A percentile compares a stretch with the other conserved stretches of the same genome.
Conservation (phyloP, 1,140 invertebrate species). For the Rhizoglyphus robini region DNA sequence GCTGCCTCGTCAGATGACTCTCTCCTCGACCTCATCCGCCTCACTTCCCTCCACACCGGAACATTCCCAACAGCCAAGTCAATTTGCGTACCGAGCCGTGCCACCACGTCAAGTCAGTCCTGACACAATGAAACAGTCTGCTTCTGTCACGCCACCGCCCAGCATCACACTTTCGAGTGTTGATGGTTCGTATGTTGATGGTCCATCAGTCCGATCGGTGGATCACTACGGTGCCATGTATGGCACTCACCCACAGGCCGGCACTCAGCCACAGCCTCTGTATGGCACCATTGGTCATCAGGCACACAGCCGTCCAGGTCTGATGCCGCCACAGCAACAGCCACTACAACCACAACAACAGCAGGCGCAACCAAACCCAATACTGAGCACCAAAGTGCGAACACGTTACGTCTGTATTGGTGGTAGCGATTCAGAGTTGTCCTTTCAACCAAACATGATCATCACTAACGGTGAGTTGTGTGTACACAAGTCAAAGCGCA, state of each 20-base stretch:
- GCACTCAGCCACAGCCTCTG: not conserved
- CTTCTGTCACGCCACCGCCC: not conserved
- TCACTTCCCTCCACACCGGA: slow-evolving; percentile 14
- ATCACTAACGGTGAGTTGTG: slow-evolving; percentile 73
- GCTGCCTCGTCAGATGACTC: not conserved
- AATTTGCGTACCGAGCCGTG: not conserved
- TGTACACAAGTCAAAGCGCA: not conserved
- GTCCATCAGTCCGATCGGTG: not conserved
- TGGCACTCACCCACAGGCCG: not conserved
- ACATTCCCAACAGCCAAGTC: not conserved
- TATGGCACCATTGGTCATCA: not conserved
- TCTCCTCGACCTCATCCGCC: slow-evolving; percentile 3
- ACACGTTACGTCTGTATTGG: slow-evolving; percentile 89
- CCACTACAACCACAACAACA: not conserved
- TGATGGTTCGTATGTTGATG: not conserved
- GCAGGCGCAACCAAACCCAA: not conserved
- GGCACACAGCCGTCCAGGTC: not conserved
- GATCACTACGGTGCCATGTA: not conserved
- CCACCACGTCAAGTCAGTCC: too few species aligned
- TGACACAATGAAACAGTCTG: not conserved
- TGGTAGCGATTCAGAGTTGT: slow-evolving; percentile 88
- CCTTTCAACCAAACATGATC: slow-evolving; percentile 95
- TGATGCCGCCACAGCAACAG: not conserved
- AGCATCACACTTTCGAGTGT: not conserved
- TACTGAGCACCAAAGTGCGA: slow-evolving; percentile 48